These are phyloP conservation scores for Decapterus maruadsi DNA, from an alignment of 2,797 vertebrate genomes.

Conservation along the genomic window DNA sequence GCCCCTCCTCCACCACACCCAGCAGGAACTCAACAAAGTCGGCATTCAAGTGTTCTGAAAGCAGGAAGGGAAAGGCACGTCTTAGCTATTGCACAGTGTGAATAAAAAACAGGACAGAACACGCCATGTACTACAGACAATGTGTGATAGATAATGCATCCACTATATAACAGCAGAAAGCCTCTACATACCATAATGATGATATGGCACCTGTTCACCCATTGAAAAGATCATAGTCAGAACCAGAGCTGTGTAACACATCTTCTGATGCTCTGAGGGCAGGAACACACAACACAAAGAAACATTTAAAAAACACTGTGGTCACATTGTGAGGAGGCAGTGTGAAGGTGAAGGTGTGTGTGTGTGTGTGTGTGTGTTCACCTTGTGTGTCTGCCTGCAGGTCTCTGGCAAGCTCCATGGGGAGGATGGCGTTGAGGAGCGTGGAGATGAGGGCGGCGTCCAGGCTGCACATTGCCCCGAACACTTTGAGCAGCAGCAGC, in stretches of 20 bases:
- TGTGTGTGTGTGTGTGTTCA: conserved; percentile 60
- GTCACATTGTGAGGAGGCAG: neutral
- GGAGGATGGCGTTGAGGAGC: conserved; percentile 94
- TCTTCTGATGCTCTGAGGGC: conserved; percentile 94
- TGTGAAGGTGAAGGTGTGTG: neutral
- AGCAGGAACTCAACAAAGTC: conserved; percentile 93
- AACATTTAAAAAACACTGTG: neutral
- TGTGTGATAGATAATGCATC: neutral
- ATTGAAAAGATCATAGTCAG: conserved; percentile 98
- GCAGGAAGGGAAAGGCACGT: conserved; percentile 44
- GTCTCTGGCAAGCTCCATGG: conserved; percentile 98
- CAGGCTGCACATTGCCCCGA: conserved; percentile 96
- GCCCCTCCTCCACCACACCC: conserved; percentile 94
- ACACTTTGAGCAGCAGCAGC: conserved; percentile 95
- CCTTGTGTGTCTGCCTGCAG: conserved; percentile 95
- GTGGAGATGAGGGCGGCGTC: conserved; percentile 94
- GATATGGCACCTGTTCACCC: conserved; percentile 97
- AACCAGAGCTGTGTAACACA: conserved; percentile 96
- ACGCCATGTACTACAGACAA: neutral
- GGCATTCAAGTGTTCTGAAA: conserved; percentile 93
- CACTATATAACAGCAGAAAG: neutral
- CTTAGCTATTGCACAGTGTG: neutral
- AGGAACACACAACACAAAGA: conserved; percentile 7
- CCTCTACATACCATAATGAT: conserved; percentile 91
- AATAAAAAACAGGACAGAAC: neutral